phyloP scores from a whole-genome alignment of 2,113 vertebrate species.

The Tenebrosternarchus preto region DNA sequence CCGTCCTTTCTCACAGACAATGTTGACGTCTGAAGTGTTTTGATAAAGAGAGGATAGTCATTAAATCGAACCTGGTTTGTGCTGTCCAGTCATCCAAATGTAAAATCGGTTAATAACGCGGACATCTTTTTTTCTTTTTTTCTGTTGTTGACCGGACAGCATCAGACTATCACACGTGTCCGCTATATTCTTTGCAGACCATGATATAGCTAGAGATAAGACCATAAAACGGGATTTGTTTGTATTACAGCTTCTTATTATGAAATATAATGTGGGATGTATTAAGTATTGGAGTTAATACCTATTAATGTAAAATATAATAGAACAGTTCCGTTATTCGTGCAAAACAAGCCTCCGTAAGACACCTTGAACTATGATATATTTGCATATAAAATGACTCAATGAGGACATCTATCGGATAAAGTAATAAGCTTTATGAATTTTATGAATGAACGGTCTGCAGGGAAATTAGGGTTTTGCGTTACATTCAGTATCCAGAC shows the following conservation, averaged over 20 bases:
- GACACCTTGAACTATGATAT: not conserved
- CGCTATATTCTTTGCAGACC: too few relatives aligned
- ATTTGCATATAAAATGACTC: constrained; percentile 52
- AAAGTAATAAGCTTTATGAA: not conserved
- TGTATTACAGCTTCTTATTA: too few relatives aligned
- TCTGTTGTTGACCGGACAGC: not conserved
- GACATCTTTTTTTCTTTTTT: not conserved
- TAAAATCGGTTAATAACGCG: not conserved
- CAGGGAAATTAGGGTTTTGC: not conserved
- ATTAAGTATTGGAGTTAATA: too few relatives aligned
- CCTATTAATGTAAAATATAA: too few relatives aligned
- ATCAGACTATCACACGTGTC: not conserved
- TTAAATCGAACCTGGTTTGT: constrained; percentile 15
- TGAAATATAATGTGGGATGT: too few relatives aligned
- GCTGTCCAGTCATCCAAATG: not conserved
- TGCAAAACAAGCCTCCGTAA: not conserved
- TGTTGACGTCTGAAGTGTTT: constrained; percentile 2
- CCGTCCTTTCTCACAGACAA: not conserved
- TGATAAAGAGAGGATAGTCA: constrained; percentile 3
- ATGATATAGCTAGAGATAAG: too few relatives aligned
- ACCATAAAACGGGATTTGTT: too few relatives aligned
- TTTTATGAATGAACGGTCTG: constrained; percentile 8
- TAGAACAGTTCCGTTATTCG: not conserved
- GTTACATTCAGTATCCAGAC: not conserved
- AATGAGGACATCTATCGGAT: constrained; percentile 72